Conservation (phyloP, 2,888 invertebrate species). For the Himalopsyche anomala region DNA sequence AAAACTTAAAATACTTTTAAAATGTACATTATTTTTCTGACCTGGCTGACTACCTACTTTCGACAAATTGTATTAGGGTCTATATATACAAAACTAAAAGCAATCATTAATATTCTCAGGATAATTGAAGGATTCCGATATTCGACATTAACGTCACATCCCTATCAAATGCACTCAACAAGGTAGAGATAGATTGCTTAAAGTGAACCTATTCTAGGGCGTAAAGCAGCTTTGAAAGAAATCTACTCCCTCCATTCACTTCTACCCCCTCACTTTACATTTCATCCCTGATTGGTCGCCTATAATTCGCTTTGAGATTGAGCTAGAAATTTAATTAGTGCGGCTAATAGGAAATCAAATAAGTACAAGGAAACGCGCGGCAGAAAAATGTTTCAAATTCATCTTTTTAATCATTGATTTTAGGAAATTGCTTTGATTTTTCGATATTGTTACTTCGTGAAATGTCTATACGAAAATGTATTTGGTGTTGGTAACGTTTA, state of each 20-base stretch:
- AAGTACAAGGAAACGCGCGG: background rate
- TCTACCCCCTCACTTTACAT: background rate
- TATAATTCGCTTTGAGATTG: background rate
- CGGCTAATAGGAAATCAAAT: constrained; percentile 5
- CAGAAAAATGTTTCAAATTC: background rate
- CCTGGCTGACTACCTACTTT: no score
- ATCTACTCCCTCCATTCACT: no score
- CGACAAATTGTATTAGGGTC: no score
- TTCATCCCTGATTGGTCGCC: background rate
- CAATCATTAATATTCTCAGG: no score
- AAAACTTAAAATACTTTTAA: no score
- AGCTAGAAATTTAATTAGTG: background rate
- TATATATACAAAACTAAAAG: no score
- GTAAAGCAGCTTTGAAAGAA: background rate
- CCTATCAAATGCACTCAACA: background rate
- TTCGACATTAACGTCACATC: background rate
- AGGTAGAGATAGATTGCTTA: background rate
- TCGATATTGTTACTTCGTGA: no score
- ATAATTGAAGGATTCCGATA: no score
- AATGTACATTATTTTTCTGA: no score
- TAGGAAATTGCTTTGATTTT: background rate
- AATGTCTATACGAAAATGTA: no score
- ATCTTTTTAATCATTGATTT: background rate
- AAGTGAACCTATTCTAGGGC: background rate
- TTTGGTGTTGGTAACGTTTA: no score